Evolutionary conservation across 2,888 invertebrate genomes (phyloP), one percentile per base, ranked within the genome.

Genomic region (Scrobipalpa costella): DNA sequence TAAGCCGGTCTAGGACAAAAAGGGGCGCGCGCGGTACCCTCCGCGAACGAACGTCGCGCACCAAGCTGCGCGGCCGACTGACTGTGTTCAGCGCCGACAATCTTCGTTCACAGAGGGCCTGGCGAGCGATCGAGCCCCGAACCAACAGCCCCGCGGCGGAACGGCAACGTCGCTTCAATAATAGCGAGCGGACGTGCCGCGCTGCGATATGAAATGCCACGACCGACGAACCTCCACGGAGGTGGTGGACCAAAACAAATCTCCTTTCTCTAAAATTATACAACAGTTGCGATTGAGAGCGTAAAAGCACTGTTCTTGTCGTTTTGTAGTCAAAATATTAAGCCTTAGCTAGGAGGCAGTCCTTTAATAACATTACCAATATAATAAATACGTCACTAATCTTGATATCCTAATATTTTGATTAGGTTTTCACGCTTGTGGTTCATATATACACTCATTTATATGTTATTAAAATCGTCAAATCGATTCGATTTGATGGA

Each of bases 261-360:
- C 86, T 86, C 90, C 89, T 88, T 89, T 90, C 89, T 89, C 88
- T 88, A 86, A 88, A 90, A 86, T 89, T 90, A 88, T 88, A 88
- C 87, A 88, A 88, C 85, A 83, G 81, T 84, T 77, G 74, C 80
- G 76, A 80, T 80, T 76, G 77, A 73, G 77, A 80, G 73, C 80
- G 77, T 75, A 75, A 73, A 72, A 73, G 73, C 75, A 74, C 69
- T 75, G 69, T 76, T 71, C 68, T 71, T 73, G 69, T 79, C 76
- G 78, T 68, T 69, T 66, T 66, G 64, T 64, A 64, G 63, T 65
- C 57, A 62, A 61, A 36, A 11, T 47, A 15, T 6, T 47, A 47
- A n/a, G 38, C 7, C 11, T 9, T 38, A 38, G 38, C 38, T 38
- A 6, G n/a, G n/a, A n/a, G n/a, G n/a, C n/a, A n/a, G n/a, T n/a